These are phyloP conservation scores for Muntiacus muntjak DNA, from an alignment of 2,113 vertebrate genomes.

Conservation along the genomic window DNA sequence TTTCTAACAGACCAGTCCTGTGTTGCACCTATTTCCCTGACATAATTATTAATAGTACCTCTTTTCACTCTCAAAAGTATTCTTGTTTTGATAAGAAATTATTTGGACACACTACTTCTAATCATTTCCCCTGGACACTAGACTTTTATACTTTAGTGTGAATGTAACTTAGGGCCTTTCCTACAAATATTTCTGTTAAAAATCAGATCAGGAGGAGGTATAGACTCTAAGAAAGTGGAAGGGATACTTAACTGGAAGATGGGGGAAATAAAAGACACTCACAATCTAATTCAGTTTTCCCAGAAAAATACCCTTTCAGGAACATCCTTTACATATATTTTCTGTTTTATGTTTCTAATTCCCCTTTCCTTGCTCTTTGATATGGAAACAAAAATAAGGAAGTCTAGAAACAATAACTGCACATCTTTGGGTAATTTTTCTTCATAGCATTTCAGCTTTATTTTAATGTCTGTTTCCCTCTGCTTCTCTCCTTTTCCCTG, in stretches of 20 bases:
- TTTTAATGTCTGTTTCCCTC: not conserved
- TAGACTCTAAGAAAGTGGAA: not conserved
- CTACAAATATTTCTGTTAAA: not conserved
- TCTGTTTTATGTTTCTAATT: not conserved
- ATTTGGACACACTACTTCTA: not conserved
- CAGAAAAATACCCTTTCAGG: not conserved
- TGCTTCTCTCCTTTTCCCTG: not conserved
- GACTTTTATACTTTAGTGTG: not conserved
- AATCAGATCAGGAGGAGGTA: not conserved
- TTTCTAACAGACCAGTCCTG: not conserved
- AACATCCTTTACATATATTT: not conserved
- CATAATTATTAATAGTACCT: not conserved
- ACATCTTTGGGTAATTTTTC: not conserved
- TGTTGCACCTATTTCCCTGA: not conserved
- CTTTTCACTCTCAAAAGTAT: not conserved
- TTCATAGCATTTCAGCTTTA: not conserved
- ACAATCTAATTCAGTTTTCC: not conserved
- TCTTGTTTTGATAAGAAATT: not conserved
- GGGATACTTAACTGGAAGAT: not conserved
- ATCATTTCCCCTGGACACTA: not conserved
- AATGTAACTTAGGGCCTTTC: not conserved
- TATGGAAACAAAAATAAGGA: not conserved
- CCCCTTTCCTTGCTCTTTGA: not conserved
- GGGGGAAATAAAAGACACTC: not conserved
- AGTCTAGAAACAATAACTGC: not conserved